A percentile compares a stretch with the other conserved stretches of the same genome.
Conservation (phyloP, 1,140 invertebrate genomes). For the Bombus waltoni region DNA sequence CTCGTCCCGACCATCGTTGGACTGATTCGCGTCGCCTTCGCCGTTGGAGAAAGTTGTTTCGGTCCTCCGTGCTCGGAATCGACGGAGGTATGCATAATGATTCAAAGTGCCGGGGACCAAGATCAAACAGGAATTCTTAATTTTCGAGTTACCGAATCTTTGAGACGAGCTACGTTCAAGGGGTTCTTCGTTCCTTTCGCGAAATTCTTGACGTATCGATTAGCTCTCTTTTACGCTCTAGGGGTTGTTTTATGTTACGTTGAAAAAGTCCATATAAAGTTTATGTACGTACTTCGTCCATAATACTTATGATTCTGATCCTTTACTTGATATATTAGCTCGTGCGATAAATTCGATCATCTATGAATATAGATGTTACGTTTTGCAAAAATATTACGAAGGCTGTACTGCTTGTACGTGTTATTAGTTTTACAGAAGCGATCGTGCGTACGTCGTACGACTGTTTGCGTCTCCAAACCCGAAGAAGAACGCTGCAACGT, state of each 20-base stretch:
- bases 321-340: background rate
- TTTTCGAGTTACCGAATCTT: slow-evolving; percentile 17
- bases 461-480: no score
- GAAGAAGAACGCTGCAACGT: no score
- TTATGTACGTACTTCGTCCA: background rate
- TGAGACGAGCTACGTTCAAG: background rate
- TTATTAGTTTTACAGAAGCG: no score
- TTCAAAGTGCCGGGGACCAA: slow-evolving; percentile 44
- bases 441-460: no score
- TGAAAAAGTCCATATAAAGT: background rate
- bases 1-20: slow-evolving; percentile 39
- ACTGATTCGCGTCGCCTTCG: background rate
- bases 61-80: slow-evolving; percentile 37
- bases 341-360: background rate
- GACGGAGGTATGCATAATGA: slow-evolving; percentile 56
- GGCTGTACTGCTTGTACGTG: no score
- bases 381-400: no score
- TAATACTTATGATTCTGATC: background rate
- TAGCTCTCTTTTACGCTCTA: background rate
- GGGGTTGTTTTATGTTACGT: background rate
- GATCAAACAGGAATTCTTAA: slow-evolving; percentile 41
- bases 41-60: slow-evolving; percentile 41
- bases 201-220: background rate
- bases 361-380: no score
- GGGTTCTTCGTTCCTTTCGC: background rate